These are phyloP conservation scores for Pseudomyrmex dendroicus DNA, from an alignment of 1,140 invertebrate genomes.

Conservation along the genomic window DNA sequence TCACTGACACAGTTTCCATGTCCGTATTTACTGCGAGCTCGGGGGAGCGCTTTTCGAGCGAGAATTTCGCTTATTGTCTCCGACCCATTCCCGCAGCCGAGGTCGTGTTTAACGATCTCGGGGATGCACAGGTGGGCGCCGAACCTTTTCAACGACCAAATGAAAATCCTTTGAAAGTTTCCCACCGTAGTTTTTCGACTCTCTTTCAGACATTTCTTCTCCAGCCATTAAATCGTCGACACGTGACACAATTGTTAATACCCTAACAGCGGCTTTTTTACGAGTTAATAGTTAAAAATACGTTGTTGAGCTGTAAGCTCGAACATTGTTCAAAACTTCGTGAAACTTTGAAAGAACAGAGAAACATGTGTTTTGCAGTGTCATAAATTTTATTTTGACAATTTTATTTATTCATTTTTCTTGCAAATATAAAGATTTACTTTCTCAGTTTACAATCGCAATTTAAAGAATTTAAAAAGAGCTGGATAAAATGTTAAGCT, in stretches of 20 bases:
- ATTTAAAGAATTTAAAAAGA: too few relatives aligned
- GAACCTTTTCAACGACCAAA: slow-evolving; percentile 30
- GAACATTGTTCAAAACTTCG: neutral
- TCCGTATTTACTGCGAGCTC: slow-evolving; percentile 2
- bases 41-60: neutral
- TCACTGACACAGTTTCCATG: slow-evolving; percentile 27
- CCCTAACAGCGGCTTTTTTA: neutral
- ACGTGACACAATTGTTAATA: slow-evolving; percentile 19
- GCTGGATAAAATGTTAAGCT: neutral
- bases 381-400: neutral
- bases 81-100: neutral
- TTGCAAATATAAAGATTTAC: too few relatives aligned
- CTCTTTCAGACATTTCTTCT: neutral
- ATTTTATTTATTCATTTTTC: too few relatives aligned
- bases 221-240: neutral
- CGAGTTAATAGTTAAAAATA: slow-evolving; percentile 5
- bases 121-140: slow-evolving; percentile 23
- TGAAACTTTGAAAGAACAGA: neutral
- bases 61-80: slow-evolving; percentile 41
- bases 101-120: slow-evolving; percentile 19
- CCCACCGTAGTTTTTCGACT: neutral
- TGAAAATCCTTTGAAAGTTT: slow-evolving; percentile 31
- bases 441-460: too few relatives aligned
- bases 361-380: neutral
- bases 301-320: neutral